Conservation (phyloP, 2,888 invertebrate species). For the Agriopis leucophaearia region DNA sequence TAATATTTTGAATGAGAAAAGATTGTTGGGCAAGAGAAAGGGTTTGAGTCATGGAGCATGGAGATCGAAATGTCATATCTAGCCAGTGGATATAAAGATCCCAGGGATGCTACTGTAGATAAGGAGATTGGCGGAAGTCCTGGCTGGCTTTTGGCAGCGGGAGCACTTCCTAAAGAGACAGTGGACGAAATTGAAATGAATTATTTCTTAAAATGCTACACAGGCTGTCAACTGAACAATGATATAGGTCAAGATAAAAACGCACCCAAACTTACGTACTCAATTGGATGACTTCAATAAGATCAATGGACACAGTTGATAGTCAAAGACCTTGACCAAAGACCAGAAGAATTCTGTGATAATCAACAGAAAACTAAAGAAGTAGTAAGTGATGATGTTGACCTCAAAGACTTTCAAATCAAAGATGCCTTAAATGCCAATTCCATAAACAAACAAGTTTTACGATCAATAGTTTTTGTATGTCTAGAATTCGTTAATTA, state of each 20-base stretch:
- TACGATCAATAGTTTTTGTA: slow-evolving; percentile 27
- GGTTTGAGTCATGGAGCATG: background rate
- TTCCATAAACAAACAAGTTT: slow-evolving; percentile 33
- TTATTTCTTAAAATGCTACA: no score
- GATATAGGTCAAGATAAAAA: no score
- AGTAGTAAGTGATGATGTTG: background rate
- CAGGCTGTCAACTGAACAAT: no score
- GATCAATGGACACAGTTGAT: background rate
- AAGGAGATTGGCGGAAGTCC: background rate
- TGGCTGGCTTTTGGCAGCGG: no score
- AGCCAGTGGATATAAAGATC: background rate
- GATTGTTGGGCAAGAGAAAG: slow-evolving; percentile 28
- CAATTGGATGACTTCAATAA: background rate
- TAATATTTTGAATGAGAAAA: slow-evolving; percentile 40
- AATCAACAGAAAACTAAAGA: background rate
- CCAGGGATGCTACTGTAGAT: background rate
- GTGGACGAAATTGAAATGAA: no score
- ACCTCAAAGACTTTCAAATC: slow-evolving; percentile 1
- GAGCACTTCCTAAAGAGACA: no score
- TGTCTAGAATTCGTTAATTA: slow-evolving; percentile 28
- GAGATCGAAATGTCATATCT: background rate
- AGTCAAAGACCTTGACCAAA: background rate
- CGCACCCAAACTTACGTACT: no score
- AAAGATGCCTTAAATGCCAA: slow-evolving; percentile 19
- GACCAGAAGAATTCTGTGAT: background rate